These are phyloP conservation scores for Trachelipus rathkii DNA, from an alignment of 1,140 invertebrate species.

Conservation along the genomic window DNA sequence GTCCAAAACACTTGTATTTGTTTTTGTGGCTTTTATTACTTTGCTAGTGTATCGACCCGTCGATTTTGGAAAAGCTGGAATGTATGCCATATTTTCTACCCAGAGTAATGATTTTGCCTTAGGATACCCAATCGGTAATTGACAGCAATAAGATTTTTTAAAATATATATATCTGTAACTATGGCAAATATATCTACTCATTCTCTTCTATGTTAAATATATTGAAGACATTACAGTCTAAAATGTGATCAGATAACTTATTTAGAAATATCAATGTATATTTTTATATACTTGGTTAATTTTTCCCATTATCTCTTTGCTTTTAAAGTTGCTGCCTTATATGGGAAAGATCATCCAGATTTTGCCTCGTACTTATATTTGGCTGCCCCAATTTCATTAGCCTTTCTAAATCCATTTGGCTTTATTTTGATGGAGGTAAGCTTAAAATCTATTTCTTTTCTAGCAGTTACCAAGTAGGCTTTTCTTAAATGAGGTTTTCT, in stretches of 20 bases:
- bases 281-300: neutral
- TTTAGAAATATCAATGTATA: too few species aligned
- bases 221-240: too few species aligned
- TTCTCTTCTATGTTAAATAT: too few species aligned
- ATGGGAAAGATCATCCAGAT: slow-evolving; percentile 70
- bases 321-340: slow-evolving; percentile 56
- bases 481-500: too few species aligned
- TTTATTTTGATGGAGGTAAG: slow-evolving; percentile 82
- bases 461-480: too few species aligned
- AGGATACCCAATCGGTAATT: slow-evolving; percentile 86
- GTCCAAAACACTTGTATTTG: slow-evolving; percentile 80
- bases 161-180: too few species aligned
- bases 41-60: slow-evolving; percentile 71
- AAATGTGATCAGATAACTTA: too few species aligned
- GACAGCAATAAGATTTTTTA: too few species aligned
- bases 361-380: slow-evolving; percentile 88
- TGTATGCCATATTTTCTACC: slow-evolving; percentile 92
- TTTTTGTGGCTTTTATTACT: slow-evolving; percentile 72
- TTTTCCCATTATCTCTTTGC: slow-evolving; percentile 14
- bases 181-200: too few species aligned
- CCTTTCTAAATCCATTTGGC: slow-evolving; percentile 87
- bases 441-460: too few species aligned
- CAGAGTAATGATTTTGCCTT: slow-evolving; percentile 98
- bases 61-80: slow-evolving; percentile 76
- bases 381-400: slow-evolving; percentile 87